These are phyloP conservation scores for Silurus aristotelis DNA, from an alignment of 2,797 vertebrate genomes.

Conservation along the genomic window DNA sequence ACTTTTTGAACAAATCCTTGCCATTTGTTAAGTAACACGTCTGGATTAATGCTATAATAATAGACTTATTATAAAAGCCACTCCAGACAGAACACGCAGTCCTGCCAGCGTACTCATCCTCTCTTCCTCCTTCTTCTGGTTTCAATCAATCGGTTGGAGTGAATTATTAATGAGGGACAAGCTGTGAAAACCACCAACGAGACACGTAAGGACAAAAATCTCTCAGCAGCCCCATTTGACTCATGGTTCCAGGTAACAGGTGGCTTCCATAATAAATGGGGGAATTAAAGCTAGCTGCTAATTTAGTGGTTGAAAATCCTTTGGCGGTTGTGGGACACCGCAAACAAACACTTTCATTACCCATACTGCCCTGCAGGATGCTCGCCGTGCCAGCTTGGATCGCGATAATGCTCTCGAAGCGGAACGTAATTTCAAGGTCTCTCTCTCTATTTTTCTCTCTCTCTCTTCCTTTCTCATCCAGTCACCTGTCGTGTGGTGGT, in stretches of 20 bases:
- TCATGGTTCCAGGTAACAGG: slow-evolving; percentile 30
- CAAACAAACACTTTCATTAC: slow-evolving; percentile 44
- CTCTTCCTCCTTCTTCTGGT: slow-evolving; percentile 45
- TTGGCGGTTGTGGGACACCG: background rate
- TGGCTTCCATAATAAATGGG: slow-evolving; percentile 18
- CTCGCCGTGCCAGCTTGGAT: slow-evolving; percentile 47
- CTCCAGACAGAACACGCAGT: background rate
- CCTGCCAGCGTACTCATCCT: background rate
- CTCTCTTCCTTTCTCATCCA: slow-evolving; percentile 11
- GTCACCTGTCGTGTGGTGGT: slow-evolving; percentile 46
- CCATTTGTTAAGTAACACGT: background rate
- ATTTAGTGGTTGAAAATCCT: slow-evolving; percentile 40
- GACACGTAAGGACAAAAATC: slow-evolving; percentile 11
- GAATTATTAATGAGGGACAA: slow-evolving; percentile 60
- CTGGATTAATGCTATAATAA: background rate
- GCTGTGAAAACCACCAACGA: slow-evolving; percentile 48
- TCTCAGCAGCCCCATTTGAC: background rate
- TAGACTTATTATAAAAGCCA: no score
- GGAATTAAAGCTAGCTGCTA: slow-evolving; percentile 32
- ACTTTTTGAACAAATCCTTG: background rate
- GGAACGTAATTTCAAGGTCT: slow-evolving; percentile 51
- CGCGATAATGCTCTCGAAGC: slow-evolving; percentile 44
- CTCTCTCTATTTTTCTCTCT: background rate
- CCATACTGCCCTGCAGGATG: slow-evolving; percentile 41
- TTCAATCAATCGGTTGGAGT: slow-evolving; percentile 52